Base-by-base conservation (phyloP, 1,140 invertebrate genomes). In the Laupala kohalensis region DNA sequence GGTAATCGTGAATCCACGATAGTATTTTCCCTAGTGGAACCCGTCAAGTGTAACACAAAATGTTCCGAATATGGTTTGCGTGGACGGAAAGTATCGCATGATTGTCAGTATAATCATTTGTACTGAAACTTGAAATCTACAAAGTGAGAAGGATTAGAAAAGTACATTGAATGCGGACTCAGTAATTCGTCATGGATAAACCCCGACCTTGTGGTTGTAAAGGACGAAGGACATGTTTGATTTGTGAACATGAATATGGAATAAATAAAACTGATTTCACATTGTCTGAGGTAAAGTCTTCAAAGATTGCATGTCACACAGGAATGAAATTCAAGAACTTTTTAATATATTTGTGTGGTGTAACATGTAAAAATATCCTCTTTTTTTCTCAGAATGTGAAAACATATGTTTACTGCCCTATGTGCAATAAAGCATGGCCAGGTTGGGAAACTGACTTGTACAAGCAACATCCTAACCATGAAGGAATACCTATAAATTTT, bases 131-230 rank as follows among this genome's bases (percentile, higher is more conserved):
- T n/a, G n/a, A n/a, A n/a, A n/a, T n/a, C n/a, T n/a, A n/a, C n/a
- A n/a, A n/a, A n/a, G n/a, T n/a, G n/a, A n/a, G n/a, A n/a, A n/a
- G n/a, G n/a, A n/a, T n/a, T n/a, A n/a, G n/a, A n/a, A n/a, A n/a
- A n/a, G n/a, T n/a, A n/a, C n/a, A n/a, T n/a, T n/a, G n/a, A n/a
- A n/a, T n/a, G n/a, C n/a, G n/a, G n/a, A n/a, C n/a, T n/a, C n/a
- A n/a, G n/a, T n/a, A n/a, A n/a, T n/a, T n/a, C n/a, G n/a, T n/a
- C n/a, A 92, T 91, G 88, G 88, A 90, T 77, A 88, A 86, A 73
- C 83, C 87, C 53, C 81, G 90, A 69, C 84, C 88, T 0, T 97
- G 95, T 83, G 94, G 93, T 25, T 97, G 95, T 79, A 97, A 97
- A 86, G 94, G 94, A 13, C 91, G 92, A 74, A 84, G 94, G 74